phyloP scores from a whole-genome alignment of 2,888 invertebrate species.

The Ceriagrion tenellum region DNA sequence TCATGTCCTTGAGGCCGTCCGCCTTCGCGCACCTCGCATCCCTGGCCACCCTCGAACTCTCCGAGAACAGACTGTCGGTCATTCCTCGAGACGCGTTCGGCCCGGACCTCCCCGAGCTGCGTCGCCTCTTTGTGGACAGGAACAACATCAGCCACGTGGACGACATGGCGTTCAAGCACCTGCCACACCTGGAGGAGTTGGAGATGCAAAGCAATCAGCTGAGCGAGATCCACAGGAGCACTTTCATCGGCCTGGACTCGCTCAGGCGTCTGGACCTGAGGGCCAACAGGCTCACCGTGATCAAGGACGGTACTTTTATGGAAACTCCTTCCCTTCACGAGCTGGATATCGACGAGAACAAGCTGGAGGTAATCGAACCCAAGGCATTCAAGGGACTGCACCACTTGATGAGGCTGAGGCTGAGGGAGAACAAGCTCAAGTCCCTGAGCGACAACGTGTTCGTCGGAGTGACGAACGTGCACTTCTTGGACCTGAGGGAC shows the following conservation, averaged over 20 bases:
- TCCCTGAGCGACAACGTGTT: constrained; percentile 86
- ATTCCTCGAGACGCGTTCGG: constrained; percentile 80
- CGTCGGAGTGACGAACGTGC: constrained; percentile 86
- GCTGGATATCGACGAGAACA: constrained; percentile 84
- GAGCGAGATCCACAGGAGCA: constrained; percentile 86
- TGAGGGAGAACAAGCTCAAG: constrained; percentile 88
- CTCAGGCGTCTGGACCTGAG: constrained; percentile 87
- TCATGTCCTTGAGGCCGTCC: constrained; percentile 84
- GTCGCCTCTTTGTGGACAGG: constrained; percentile 72
- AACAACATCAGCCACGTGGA: constrained; percentile 74
- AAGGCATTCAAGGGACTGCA: constrained; percentile 88
- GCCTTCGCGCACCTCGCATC: constrained; percentile 87
- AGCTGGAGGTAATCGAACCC: constrained; percentile 84
- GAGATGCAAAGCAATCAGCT: constrained; percentile 82
- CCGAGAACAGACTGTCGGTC: constrained; percentile 88
- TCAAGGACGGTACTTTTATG: constrained; percentile 89
- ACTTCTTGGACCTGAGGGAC: constrained; percentile 87
- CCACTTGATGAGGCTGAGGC: constrained; percentile 85
- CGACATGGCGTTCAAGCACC: constrained; percentile 73
- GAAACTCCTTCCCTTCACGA: constrained; percentile 88
- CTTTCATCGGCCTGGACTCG: constrained; percentile 88
- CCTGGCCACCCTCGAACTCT: constrained; percentile 85
- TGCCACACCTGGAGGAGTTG: constrained; percentile 73
- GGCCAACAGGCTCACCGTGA: constrained; percentile 86
- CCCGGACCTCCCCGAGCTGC: constrained; percentile 82